Evolutionary conservation across 2,113 vertebrate species (phyloP), one percentile per base, ranked within the genome.

Genomic region (Tachysurus fulvidraco): DNA sequence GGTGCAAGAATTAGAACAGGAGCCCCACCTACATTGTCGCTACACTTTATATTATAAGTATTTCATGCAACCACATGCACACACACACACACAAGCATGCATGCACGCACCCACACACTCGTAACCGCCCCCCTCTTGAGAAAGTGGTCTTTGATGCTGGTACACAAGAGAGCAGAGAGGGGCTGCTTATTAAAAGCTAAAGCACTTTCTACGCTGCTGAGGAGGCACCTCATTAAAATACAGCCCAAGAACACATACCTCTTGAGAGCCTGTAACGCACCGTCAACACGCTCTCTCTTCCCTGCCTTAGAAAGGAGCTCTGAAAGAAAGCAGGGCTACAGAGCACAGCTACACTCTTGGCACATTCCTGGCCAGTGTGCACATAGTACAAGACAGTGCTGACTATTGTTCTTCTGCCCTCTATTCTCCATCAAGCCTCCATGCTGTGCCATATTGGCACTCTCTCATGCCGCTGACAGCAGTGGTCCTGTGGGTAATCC

Each of bases 321-420:
- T 78, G 36, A 59, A 28, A 59, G 23, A 23, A 83, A 23, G 65
- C 59, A 0, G 25, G 57, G 9, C 19, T 77, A 28, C 54, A 59
- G 59, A 52, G 79, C 46, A 85, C 73, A 80, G 73, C 30, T 84
- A 83, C 67, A 83, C 71, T 90, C 52, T 85, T 85, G 85, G 50
- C 83, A 80, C 83, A 90, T 85, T 89, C 88, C 81, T 90, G 52
- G 12, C 86, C 83, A 83, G 60, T 90, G 89, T 89, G 80, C 28
- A 59, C 86, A 90, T 50, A 16, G 80, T n/a, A 87, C 74, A 14
- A 67, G 85, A 90, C 89, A 90, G 88, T 87, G 84, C 80, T 41
- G 83, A 25, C 85, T 85, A 89, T 89, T 87, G 89, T 89, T 84
- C 67, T 50, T 41, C 55, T 17, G 74, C 62, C 83, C 81, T 46